Percentiles rank a stretch among this genome's conserved stretches.
Evolutionary conservation across 2,113 vertebrate species (phyloP).

Genomic region (Micronycteris hirsuta): DNA sequence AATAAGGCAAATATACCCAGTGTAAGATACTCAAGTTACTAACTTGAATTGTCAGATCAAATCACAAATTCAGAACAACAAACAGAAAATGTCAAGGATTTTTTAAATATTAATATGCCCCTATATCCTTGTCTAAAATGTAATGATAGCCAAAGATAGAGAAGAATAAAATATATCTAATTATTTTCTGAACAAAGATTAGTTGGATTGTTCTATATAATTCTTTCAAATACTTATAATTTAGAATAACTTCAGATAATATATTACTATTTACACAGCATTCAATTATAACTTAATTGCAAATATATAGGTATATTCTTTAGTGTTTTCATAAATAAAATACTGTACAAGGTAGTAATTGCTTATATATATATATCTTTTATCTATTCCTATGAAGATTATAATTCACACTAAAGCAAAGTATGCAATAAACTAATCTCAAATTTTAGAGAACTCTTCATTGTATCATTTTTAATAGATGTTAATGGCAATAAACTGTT

Average conservation of each 20-base stretch:
- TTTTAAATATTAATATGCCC: neutral
- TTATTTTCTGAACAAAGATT: constrained; percentile 52
- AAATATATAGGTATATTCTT: constrained; percentile 65
- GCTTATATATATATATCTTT: constrained; percentile 22
- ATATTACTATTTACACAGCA: constrained; percentile 51
- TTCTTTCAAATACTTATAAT: constrained; percentile 57
- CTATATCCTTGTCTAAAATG: neutral
- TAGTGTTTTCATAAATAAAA: constrained; percentile 66
- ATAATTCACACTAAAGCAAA: constrained; percentile 64
- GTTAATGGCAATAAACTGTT: constrained; percentile 18
- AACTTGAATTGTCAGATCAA: constrained; percentile 16
- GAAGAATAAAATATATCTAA: constrained; percentile 52
- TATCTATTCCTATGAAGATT: constrained; percentile 38
- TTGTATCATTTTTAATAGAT: constrained; percentile 51
- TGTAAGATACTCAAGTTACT: neutral
- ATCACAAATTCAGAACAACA: constrained; percentile 26
- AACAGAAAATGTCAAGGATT: constrained; percentile 8
- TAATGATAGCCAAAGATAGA: neutral
- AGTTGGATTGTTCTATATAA: constrained; percentile 53
- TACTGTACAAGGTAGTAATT: constrained; percentile 33
- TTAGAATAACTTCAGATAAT: constrained; percentile 48
- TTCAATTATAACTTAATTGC: constrained; percentile 66
- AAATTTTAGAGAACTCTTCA: constrained; percentile 20
- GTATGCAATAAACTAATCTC: constrained; percentile 35
- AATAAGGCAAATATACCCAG: neutral